These are phyloP conservation scores for Falco berigora DNA, from an alignment of 2,797 vertebrate genomes.

Conservation along the genomic window DNA sequence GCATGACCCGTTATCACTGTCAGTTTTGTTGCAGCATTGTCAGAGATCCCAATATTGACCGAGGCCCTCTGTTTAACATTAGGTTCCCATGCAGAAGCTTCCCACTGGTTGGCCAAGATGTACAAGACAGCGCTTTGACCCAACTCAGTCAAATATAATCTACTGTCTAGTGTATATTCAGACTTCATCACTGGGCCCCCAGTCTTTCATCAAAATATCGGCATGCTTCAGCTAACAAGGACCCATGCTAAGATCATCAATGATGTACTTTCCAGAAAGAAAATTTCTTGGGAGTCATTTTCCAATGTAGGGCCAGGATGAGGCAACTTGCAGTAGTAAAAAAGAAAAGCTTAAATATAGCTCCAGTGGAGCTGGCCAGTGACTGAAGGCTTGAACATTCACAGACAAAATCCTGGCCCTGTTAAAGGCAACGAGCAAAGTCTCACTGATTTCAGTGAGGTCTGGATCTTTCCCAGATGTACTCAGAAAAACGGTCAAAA, in stretches of 20 bases:
- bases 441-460: constrained; percentile 1
- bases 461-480: neutral
- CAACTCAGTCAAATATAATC: neutral
- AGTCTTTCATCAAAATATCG: neutral
- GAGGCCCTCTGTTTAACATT: neutral
- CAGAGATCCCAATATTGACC: neutral
- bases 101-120: neutral
- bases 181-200: neutral
- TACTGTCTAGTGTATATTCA: neutral
- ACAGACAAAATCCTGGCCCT: constrained; percentile 6
- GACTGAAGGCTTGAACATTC: neutral
- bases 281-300: constrained; percentile 27
- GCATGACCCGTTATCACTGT: neutral
- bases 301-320: neutral
- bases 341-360: neutral
- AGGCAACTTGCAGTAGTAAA: neutral
- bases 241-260: neutral
- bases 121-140: neutral
- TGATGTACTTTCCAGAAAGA: neutral
- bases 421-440: constrained; percentile 13
- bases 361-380: neutral
- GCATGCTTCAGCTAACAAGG: neutral
- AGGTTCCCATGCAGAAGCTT: neutral
- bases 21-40: neutral
- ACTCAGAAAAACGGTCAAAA: neutral